These are phyloP conservation scores for Paradoxurus hermaphroditus DNA, from an alignment of 2,113 vertebrate genomes.

Conservation along the genomic window DNA sequence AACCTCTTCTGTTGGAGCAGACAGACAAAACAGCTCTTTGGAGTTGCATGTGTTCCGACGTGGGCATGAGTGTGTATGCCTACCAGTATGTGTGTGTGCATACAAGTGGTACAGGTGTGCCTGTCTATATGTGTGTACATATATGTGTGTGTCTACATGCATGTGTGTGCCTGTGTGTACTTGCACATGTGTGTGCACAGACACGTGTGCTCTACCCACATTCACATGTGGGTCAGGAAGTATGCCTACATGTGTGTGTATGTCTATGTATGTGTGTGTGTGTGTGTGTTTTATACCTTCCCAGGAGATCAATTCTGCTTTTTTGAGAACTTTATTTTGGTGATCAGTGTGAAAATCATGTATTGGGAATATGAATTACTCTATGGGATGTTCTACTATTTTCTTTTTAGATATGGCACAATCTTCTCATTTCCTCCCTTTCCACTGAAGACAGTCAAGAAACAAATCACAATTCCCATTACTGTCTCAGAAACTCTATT, in stretches of 20 bases:
- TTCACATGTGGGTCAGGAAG: background rate
- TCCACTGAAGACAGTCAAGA: background rate
- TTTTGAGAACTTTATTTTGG: background rate
- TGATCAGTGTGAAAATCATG: background rate
- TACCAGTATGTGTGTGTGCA: background rate
- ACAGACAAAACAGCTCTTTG: background rate
- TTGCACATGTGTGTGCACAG: background rate
- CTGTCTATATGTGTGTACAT: background rate
- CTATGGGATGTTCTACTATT: background rate
- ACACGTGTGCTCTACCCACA: fast-evolving
- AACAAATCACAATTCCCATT: background rate
- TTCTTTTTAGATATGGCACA: no score
- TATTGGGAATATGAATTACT: background rate
- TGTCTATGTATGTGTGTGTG: background rate
- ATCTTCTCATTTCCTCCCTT: background rate
- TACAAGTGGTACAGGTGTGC: background rate
- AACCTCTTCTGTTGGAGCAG: background rate
- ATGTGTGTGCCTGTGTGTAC: background rate
- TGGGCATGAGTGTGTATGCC: background rate
- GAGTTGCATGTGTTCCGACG: background rate
- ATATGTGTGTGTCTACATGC: no score
- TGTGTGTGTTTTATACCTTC: background rate
- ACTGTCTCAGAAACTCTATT: background rate
- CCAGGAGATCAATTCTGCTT: no score
- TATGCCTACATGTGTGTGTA: background rate